Evolutionary conservation across 1,140 invertebrate species (phyloP).

Genomic region (Trinorchestia longiramus): DNA sequence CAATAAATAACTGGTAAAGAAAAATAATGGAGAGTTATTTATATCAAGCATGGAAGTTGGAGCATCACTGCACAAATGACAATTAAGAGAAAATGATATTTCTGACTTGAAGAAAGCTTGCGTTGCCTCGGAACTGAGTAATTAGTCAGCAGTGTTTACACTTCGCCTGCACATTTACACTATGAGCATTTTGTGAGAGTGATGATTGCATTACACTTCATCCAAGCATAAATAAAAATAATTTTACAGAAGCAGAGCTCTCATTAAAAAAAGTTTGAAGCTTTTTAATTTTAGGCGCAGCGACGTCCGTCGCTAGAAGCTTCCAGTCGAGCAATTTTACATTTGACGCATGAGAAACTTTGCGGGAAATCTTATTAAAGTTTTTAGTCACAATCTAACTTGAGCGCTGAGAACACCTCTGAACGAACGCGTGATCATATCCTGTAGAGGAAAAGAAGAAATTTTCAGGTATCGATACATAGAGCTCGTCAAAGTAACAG

Average conservation of each 20-base stretch:
- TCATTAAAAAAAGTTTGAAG: background rate
- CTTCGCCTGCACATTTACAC: background rate
- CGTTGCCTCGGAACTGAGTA: background rate
- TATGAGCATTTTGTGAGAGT: background rate
- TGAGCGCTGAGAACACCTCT: background rate
- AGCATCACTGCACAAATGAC: background rate
- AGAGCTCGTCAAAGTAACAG: background rate
- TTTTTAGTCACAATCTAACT: slow-evolving; percentile 13
- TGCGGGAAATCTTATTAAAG: slow-evolving; percentile 23
- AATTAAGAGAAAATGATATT: background rate
- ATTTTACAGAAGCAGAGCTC: background rate
- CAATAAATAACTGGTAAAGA: background rate
- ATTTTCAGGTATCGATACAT: background rate
- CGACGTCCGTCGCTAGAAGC: too few relatives aligned
- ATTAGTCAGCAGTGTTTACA: background rate
- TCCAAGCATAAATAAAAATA: background rate
- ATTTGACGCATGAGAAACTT: slow-evolving; percentile 33
- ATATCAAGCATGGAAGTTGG: background rate
- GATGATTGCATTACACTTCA: background rate
- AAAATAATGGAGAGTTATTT: background rate
- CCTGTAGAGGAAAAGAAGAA: background rate
- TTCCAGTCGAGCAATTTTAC: slow-evolving; percentile 40
- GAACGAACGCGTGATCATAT: background rate
- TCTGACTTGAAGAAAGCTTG: background rate
- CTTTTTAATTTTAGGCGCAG: background rate